These are phyloP conservation scores for Gnathonemus longibarbis DNA, from an alignment of 2,113 vertebrate genomes.

Conservation along the genomic window DNA sequence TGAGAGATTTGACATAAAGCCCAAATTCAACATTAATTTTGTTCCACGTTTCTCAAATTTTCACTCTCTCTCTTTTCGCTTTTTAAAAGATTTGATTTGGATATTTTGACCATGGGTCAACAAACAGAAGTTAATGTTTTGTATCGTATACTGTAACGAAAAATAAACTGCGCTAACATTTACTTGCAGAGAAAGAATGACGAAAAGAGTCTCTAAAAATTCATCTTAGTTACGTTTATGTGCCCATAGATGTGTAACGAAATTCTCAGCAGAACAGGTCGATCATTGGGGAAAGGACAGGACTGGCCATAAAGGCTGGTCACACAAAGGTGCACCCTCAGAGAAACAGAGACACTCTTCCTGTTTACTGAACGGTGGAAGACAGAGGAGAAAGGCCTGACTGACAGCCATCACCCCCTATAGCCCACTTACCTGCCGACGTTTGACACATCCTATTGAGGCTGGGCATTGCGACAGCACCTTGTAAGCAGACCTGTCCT, in stretches of 20 bases:
- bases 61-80: background rate
- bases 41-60: conserved; percentile 2
- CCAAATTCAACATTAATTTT: background rate
- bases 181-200: background rate
- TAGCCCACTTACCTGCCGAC: background rate
- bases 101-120: background rate
- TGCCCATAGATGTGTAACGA: background rate
- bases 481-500: conserved; percentile 29
- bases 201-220: background rate
- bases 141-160: background rate
- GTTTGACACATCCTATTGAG: conserved; percentile 13
- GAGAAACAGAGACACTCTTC: background rate
- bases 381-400: background rate
- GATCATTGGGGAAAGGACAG: background rate
- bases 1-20: background rate
- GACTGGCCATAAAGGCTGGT: background rate
- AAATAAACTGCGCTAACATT: background rate
- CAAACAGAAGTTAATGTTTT: background rate
- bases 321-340: background rate
- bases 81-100: background rate
- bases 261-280: background rate
- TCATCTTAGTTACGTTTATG: background rate
- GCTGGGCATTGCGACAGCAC: background rate
- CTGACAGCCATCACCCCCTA: background rate
- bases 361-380: conserved; percentile 14